Evolutionary conservation across 1,140 invertebrate genomes (phyloP).

Genomic region (Hyles euphorbiae): DNA sequence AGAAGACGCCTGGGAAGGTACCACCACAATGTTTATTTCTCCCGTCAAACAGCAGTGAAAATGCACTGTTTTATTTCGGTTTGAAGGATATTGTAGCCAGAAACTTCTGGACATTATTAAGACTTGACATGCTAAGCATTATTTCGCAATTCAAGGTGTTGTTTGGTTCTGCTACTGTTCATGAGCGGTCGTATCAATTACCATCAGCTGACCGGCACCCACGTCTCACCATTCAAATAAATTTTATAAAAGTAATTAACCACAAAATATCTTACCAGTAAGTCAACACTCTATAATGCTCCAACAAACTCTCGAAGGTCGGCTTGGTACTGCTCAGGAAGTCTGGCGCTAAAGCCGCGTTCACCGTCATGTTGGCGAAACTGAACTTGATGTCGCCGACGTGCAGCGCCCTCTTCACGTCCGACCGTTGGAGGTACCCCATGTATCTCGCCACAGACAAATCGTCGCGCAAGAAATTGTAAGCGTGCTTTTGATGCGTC

Average conservation of each 20-base stretch:
- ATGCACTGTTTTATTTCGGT: too few species aligned
- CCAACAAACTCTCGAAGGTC: constrained; percentile 79
- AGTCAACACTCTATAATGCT: constrained; percentile 80
- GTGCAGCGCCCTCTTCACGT: constrained; percentile 72
- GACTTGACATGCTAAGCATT: too few species aligned
- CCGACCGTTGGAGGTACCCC: constrained; percentile 74
- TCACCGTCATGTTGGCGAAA: constrained; percentile 73
- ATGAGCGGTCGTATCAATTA: too few species aligned
- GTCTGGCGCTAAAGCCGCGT: constrained; percentile 80
- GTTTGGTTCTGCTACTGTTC: too few species aligned
- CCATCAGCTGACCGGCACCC: too few species aligned
- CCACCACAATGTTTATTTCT: too few species aligned
- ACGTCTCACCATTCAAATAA: too few species aligned
- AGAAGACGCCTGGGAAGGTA: too few species aligned
- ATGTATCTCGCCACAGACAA: constrained; percentile 41
- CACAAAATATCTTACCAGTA: constrained; percentile 72
- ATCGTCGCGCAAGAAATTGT: constrained; percentile 82
- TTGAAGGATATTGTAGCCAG: too few species aligned
- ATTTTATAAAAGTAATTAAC: not conserved
- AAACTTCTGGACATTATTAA: too few species aligned
- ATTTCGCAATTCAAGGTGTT: too few species aligned
- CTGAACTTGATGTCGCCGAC: constrained; percentile 74
- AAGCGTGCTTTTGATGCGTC: constrained; percentile 74
- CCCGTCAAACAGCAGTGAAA: too few species aligned
- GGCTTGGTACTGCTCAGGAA: constrained; percentile 85